Conservation (phyloP, 2,113 vertebrate species). For the Maccullochella peelii region DNA sequence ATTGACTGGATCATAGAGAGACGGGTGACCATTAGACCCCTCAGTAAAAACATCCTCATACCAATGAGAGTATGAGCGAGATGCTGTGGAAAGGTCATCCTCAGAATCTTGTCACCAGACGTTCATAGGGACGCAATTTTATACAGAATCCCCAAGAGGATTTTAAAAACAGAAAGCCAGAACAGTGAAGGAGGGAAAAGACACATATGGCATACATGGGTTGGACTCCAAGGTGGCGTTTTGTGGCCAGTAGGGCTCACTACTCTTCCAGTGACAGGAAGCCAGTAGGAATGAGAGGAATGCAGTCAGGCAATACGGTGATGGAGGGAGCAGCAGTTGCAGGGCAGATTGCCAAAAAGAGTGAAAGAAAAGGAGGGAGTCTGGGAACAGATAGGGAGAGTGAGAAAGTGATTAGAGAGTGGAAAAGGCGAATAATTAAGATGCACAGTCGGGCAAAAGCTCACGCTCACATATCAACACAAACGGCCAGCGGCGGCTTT, state of each 20-base stretch:
- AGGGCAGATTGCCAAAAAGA: constrained; percentile 72
- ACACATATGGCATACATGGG: constrained; percentile 52
- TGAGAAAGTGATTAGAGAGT: constrained; percentile 30
- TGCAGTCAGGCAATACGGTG: constrained; percentile 78
- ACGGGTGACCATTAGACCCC: background rate
- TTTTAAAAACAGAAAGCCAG: constrained; percentile 14
- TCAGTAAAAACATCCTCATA: constrained; percentile 10
- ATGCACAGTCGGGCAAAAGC: background rate
- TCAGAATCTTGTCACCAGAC: background rate
- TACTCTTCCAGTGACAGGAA: constrained; percentile 79
- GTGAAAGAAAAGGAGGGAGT: constrained; percentile 50
- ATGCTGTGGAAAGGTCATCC: constrained; percentile 4
- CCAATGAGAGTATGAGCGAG: background rate
- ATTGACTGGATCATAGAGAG: background rate
- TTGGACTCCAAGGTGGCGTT: constrained; percentile 67
- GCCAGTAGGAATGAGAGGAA: constrained; percentile 81
- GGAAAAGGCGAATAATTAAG: constrained; percentile 9
- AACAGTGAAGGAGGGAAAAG: constrained; percentile 26
- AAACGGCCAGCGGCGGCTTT: background rate
- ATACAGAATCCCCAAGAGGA: background rate
- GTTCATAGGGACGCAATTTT: background rate
- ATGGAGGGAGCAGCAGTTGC: constrained; percentile 79
- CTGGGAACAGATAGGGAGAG: constrained; percentile 39
- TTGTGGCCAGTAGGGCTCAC: constrained; percentile 69
- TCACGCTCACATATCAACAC: background rate